Base-by-base conservation (phyloP, 1,140 invertebrate species). In the Drosophila micromelanica region DNA sequence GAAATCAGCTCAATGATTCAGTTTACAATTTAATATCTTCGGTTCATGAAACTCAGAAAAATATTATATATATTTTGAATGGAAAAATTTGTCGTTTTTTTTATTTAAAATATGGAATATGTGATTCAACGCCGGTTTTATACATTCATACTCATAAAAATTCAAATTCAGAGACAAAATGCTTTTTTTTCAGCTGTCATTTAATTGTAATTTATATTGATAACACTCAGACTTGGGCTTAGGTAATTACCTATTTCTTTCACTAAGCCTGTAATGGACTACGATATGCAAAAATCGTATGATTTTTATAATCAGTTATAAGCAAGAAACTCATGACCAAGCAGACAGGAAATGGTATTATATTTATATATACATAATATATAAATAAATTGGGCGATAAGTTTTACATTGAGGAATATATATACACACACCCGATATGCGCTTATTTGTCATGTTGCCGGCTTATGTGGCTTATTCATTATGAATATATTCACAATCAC, bases 301-400 rank as follows among this genome's bases (percentile, higher is more conserved):
- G 61, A 65, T 56, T 65, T 49, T 52, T 65, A 17, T 72, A 57
- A 57, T 72, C 37, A 52, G 32, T 37, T 12, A 43, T 27, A 49
- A 37, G 48, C 13, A 17, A 43, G n/a, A 40, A 51, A 68, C 65
- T 61, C 57, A 54, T 69, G 48, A 69, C 54, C 55, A 17, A 38
- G 11, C 35, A 20, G 13, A 35, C 69, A 45, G 69, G 62, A 72
- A 72, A 64, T 51, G 5, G 48, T 45, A n/a, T 61, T 60, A 51
- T 40, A 27, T 15, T n/a, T 45, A 13, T 49, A 59, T 52, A 17
- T 54, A 61, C 7, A 46, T 46, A 11, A 46, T 35, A n/a, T 51
- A 45, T 35, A 20, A 9, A 35, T 42, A 67, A 60, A 73, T 60
- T 73, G 48, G 3, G 23, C 54, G 63, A 73, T 73, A 73, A 73